Conservation (phyloP, 2,113 vertebrate genomes). For the Salvator merianae region DNA sequence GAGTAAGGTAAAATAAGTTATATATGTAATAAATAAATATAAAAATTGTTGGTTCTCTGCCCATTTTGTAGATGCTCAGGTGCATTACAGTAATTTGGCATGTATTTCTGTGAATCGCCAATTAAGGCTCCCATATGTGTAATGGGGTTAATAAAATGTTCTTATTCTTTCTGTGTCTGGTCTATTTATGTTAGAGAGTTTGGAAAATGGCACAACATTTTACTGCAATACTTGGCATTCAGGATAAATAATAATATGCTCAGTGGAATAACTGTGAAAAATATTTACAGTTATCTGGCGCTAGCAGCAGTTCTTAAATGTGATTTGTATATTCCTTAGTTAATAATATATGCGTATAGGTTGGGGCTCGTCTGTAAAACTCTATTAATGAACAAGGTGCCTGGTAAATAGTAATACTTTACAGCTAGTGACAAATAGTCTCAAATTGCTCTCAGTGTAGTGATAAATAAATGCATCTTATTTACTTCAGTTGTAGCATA, state of each 20-base stretch:
- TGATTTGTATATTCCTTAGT: neutral
- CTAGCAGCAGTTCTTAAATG: neutral
- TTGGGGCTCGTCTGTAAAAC: neutral
- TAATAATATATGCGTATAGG: neutral
- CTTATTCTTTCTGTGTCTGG: neutral
- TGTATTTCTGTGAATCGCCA: neutral
- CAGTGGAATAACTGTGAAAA: neutral
- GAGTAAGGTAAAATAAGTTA: neutral
- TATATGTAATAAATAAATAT: neutral
- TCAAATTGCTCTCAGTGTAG: neutral
- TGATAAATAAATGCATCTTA: constrained; percentile 32
- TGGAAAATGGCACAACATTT: neutral
- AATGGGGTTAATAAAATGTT: neutral
- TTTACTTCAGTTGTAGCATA: constrained; percentile 66
- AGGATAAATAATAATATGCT: neutral
- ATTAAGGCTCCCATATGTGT: neutral
- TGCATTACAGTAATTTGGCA: neutral
- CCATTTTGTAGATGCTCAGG: neutral
- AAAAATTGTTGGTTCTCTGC: neutral
- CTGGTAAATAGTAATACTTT: fast-evolving
- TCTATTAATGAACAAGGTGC: neutral
- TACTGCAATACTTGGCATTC: neutral
- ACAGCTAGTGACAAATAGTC: neutral
- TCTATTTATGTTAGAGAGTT: neutral
- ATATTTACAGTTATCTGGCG: neutral